Conservation (phyloP, 2,113 vertebrate genomes). For the Channa argus region DNA sequence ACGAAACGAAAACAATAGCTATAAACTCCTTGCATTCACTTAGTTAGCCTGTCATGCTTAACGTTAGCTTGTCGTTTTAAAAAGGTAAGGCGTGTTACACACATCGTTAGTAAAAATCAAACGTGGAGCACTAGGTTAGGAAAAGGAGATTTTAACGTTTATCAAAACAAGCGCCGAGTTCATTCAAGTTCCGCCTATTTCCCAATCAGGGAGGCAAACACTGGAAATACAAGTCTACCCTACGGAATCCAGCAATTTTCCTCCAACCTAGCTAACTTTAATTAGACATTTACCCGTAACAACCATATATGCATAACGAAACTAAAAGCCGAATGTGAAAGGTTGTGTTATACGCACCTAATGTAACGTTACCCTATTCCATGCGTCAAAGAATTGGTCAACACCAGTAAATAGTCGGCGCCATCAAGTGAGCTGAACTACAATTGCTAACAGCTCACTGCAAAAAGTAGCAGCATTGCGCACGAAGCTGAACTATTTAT, state of each 20-base stretch:
- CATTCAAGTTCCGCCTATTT: slow-evolving; percentile 61
- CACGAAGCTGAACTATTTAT: background rate
- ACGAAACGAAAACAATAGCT: too few relatives aligned
- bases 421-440: slow-evolving; percentile 67
- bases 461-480: slow-evolving; percentile 20
- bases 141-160: background rate
- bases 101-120: background rate
- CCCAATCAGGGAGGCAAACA: slow-evolving; percentile 25
- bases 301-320: too few relatives aligned
- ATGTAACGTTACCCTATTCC: too few relatives aligned
- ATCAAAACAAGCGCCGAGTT: slow-evolving; percentile 48
- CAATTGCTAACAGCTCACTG: slow-evolving; percentile 70
- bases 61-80: too few relatives aligned
- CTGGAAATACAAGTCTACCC: slow-evolving; percentile 29
- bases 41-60: too few relatives aligned
- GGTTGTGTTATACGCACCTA: accelerated
- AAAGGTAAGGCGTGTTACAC: too few relatives aligned
- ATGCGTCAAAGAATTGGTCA: slow-evolving; percentile 40
- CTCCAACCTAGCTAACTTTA: too few relatives aligned
- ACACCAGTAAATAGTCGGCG: slow-evolving; percentile 73
- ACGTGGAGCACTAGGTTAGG: accelerated
- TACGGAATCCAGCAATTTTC: background rate
- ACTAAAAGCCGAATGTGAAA: too few relatives aligned
- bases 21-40: too few relatives aligned
- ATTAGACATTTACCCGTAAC: accelerated